These are phyloP conservation scores for Periophthalmus magnuspinnatus DNA, from an alignment of 2,797 vertebrate genomes.

Conservation along the genomic window DNA sequence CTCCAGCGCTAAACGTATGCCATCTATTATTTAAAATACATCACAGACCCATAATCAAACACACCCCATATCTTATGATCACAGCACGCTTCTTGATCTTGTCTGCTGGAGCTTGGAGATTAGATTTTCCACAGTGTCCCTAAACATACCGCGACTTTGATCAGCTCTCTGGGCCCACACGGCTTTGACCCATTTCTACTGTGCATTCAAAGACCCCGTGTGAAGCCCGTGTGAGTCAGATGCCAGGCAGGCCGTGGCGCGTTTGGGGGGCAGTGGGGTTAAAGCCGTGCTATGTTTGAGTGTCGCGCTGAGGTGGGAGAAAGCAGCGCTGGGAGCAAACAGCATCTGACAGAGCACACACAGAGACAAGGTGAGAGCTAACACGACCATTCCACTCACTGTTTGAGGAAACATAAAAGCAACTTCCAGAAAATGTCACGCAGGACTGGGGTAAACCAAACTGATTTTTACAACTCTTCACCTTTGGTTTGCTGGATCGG, in stretches of 20 bases:
- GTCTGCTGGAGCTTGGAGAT: background rate
- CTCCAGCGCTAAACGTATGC: too few relatives aligned
- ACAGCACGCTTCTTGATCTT: background rate
- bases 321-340: conserved; percentile 14
- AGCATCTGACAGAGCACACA: conserved; percentile 21
- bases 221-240: conserved; percentile 3
- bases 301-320: conserved; percentile 45
- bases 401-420: background rate
- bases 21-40: too few relatives aligned
- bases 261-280: conserved; percentile 38
- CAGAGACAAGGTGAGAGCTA: background rate
- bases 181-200: conserved; percentile 18
- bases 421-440: background rate
- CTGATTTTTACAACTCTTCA: background rate
- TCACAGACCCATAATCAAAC: too few relatives aligned
- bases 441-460: too few relatives aligned
- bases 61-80: too few relatives aligned
- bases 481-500: background rate
- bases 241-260: too few relatives aligned
- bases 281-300: conserved; percentile 34
- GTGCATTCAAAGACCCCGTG: conserved; percentile 32
- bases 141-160: conserved; percentile 46
- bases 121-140: conserved; percentile 33
- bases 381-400: background rate
- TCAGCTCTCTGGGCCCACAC: conserved; percentile 32